Evolutionary conservation across 1,140 invertebrate species (phyloP), one percentile per base, ranked within the genome.

Genomic region (Mycetomoellerius zeteki): DNA sequence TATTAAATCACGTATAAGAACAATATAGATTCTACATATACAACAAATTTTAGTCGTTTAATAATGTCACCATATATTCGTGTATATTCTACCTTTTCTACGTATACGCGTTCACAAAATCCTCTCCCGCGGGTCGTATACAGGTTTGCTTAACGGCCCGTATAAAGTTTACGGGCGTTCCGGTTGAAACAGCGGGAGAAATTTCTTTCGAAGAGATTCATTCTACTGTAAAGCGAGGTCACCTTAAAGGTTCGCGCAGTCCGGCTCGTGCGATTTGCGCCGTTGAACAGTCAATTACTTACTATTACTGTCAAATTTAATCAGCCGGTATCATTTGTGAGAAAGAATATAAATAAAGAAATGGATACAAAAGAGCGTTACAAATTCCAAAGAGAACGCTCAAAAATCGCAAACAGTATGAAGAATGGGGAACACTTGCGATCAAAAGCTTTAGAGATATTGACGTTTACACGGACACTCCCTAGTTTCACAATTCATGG

Each of bases 111-210:
- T 24, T 85, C 27, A 33, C 54, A 19, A 84, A 85, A 89, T 72
- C 16, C 60, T 65, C 52, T 64, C 54, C 65, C 78, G 56, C 47
- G 4, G n/a, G 8, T 27, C 71, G 75, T 85, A 33, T 85, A 89
- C 88, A 85, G 89, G 89, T 90, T 90, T 91, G 89, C 85, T 86
- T 87, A 90, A 91, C 89, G 89, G 89, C 33, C 87, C 89, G 90
- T 91, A 64, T 64, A 89, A 91, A 73, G 87, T 91, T 91, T 91
- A 91, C 90, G 87, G 89, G 80, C 81, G 81, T 87, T 72, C 54
- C 71, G 19, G 62, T 24, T 52, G 78, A 60, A 86, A 81, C 87
- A 60, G n/a, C 8, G 62, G 21, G 12, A 86, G 81, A 87, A 82
- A 89, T 91, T 87, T 91, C 89, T 88, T 87, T 88, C 84, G 71